Evolutionary conservation across 1,140 invertebrate genomes (phyloP), one percentile per base, ranked within the genome.

Genomic region (Halictus rubicundus): DNA sequence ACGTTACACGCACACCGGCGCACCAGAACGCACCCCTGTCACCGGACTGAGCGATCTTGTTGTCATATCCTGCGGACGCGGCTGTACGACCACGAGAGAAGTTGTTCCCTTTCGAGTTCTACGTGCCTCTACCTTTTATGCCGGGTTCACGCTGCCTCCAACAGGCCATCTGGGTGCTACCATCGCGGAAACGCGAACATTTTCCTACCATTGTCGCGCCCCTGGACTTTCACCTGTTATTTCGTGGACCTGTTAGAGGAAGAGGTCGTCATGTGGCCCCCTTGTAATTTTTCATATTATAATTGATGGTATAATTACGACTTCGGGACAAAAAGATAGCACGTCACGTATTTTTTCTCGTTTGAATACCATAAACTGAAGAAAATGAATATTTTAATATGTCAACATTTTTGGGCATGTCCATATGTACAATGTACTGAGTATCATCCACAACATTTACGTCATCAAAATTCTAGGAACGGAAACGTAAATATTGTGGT

Each of bases 31-130:
- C 86, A 85, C 82, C 87, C 82, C 89, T 92, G 91, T 92, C 91
- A 92, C 89, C 87, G 88, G 78, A 39, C 87, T 91, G 91, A 92
- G 79, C 90, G 90, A 92, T 92, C 89, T 91, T 85, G 88, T 89
- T 91, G 89, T 91, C 90, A 90, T 89, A 78, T 88, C 66, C 79
- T 76, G 78, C 72, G 84, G 88, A 90, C 87, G 80, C 86, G 79
- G n/a, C 57, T 66, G 68, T 76, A 68, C 63, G 23, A 60, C 27
- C 27, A 52, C 72, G 71, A 68, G 75, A 85, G 72, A 25, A 61
- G 74, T 49, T 66, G 61, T 72, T 73, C 78, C 37, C 72, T 72
- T 61, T n/a, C 42, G 61, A 59, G 27, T 4, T 52, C 59, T 66
- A 65, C 66, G 52, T 78, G 81, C 59, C 69, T 71, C 78, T 71